Conservation (phyloP, 2,113 vertebrate species). For the Ammospiza caudacuta region DNA sequence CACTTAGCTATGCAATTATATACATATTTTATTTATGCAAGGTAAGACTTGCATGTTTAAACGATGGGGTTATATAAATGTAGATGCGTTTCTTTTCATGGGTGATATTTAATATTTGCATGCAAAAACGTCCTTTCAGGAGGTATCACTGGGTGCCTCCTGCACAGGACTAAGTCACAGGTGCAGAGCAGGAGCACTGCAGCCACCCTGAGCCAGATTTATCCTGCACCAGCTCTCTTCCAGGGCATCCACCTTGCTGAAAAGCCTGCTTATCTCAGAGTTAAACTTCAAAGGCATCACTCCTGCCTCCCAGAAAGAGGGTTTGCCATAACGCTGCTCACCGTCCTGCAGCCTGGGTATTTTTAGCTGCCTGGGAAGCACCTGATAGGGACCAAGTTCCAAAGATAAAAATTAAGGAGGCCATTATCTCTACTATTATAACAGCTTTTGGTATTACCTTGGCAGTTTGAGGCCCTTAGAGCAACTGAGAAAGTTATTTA, state of each 20-base stretch:
- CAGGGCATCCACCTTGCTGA: background rate
- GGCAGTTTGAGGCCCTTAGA: background rate
- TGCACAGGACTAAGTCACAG: accelerated
- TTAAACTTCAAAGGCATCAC: background rate
- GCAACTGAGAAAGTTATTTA: background rate
- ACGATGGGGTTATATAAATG: background rate
- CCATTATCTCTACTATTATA: background rate
- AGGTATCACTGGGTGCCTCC: background rate
- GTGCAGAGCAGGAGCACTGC: background rate
- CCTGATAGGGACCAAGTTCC: background rate
- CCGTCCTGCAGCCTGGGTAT: background rate
- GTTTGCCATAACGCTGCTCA: background rate
- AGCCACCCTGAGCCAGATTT: background rate
- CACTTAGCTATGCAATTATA: background rate
- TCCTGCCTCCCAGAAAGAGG: background rate
- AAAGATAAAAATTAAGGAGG: background rate
- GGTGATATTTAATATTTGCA: background rate
- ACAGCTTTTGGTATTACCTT: background rate
- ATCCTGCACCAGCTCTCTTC: background rate
- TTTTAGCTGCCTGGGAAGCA: conserved; percentile 21
- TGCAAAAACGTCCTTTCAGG: background rate
- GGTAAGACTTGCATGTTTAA: background rate
- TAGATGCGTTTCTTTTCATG: background rate
- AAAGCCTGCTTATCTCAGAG: background rate
- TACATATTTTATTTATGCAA: background rate